phyloP scores from a whole-genome alignment of 2,797 vertebrate species.

The Etheostoma perlongum region DNA sequence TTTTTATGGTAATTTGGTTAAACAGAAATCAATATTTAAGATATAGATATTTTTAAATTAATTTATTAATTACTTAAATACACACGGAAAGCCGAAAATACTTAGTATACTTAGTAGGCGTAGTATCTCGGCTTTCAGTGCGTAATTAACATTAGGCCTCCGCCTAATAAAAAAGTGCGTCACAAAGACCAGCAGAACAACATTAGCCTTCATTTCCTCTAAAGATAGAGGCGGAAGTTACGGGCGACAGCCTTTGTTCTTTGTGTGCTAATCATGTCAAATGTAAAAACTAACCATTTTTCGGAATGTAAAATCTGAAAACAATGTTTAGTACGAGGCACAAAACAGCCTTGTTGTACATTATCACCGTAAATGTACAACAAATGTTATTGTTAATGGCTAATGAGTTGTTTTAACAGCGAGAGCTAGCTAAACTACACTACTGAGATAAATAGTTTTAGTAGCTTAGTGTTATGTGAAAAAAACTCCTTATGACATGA shows the following conservation, averaged over 20 bases:
- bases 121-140: too few species aligned
- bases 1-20: too few species aligned
- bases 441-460: not conserved
- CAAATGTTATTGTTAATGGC: too few species aligned
- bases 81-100: too few species aligned
- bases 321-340: not conserved
- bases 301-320: not conserved
- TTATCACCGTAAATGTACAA: not conserved
- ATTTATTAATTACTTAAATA: too few species aligned
- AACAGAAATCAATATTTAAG: too few species aligned
- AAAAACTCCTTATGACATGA: not conserved
- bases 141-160: too few species aligned
- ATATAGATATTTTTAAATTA: too few species aligned
- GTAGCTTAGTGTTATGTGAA: not conserved
- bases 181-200: not conserved
- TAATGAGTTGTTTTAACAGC: not conserved
- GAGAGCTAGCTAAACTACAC: not conserved
- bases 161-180: too few species aligned
- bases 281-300: not conserved
- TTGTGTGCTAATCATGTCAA: not conserved
- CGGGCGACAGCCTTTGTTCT: not conserved
- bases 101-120: too few species aligned
- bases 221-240: not conserved
- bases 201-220: not conserved
- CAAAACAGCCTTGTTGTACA: not conserved